Conservation (phyloP, 2,888 invertebrate genomes). For the Cyclophora punctaria region DNA sequence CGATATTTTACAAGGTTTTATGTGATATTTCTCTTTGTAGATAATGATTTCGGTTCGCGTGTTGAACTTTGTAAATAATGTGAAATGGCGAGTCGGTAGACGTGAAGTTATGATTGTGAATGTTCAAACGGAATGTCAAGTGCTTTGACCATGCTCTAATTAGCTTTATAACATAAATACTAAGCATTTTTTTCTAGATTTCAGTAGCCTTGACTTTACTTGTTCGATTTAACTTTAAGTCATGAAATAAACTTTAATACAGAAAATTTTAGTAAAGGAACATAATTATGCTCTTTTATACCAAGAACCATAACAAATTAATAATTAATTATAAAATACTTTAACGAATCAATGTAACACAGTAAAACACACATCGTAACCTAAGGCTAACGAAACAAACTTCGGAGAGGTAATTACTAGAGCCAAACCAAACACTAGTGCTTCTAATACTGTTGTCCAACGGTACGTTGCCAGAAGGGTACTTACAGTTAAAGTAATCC, state of each 20-base stretch:
- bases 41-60: slow-evolving; percentile 11
- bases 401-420: background rate
- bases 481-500: slow-evolving; percentile 61
- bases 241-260: too few relatives aligned
- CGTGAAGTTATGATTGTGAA: slow-evolving; percentile 15
- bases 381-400: background rate
- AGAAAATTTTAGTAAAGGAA: too few relatives aligned
- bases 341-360: too few relatives aligned
- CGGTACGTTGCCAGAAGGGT: slow-evolving; percentile 39
- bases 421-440: slow-evolving; percentile 4
- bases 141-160: slow-evolving; percentile 10
- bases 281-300: too few relatives aligned
- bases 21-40: slow-evolving; percentile 2
- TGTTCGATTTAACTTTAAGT: too few relatives aligned
- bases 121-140: slow-evolving; percentile 12
- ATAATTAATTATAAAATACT: too few relatives aligned
- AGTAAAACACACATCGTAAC: too few relatives aligned
- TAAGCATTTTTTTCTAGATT: too few relatives aligned
- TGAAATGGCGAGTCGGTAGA: slow-evolving; percentile 9
- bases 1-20: slow-evolving; percentile 8
- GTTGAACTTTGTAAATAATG: slow-evolving; percentile 10
- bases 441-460: slow-evolving; percentile 34
- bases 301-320: too few relatives aligned
- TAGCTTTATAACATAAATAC: slow-evolving; percentile 1
- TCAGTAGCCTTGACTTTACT: too few relatives aligned